These are phyloP conservation scores for Egretta garzetta DNA, from an alignment of 2,113 vertebrate species.

Conservation along the genomic window DNA sequence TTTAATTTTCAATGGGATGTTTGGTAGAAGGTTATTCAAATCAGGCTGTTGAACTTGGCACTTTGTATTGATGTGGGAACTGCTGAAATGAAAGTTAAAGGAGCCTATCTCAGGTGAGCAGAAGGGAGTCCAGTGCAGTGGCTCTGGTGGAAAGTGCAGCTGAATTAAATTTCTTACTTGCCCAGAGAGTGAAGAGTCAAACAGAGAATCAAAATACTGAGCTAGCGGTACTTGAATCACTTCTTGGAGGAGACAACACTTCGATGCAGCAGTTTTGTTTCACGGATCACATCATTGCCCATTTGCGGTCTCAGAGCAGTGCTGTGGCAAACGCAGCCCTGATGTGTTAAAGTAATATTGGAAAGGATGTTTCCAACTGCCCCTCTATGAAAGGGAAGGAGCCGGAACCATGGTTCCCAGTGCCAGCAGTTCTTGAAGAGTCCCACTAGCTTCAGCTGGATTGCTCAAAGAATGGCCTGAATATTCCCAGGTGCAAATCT, in stretches of 20 bases:
- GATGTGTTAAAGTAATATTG: not conserved
- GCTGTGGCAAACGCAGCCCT: not conserved
- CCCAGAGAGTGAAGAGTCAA: not conserved
- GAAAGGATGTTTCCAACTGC: not conserved
- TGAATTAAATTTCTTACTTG: not conserved
- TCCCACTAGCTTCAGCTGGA: not conserved
- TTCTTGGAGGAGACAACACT: not conserved
- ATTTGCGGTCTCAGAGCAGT: not conserved
- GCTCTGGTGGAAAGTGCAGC: not conserved
- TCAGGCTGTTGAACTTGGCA: not conserved
- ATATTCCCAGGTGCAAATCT: not conserved
- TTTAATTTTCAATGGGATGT: not conserved
- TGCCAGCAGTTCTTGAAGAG: not conserved
- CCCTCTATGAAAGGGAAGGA: not conserved
- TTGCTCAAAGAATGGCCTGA: not conserved
- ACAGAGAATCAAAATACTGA: not conserved
- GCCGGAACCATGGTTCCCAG: not conserved
- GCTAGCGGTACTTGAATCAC: not conserved
- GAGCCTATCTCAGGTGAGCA: accelerated
- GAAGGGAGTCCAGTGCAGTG: not conserved
- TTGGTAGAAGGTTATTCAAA: constrained; percentile 21
- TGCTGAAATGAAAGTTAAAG: not conserved
- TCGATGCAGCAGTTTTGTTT: not conserved
- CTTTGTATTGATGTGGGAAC: not conserved
- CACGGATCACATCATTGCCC: not conserved